These are phyloP conservation scores for Automeris io DNA, from an alignment of 2,888 invertebrate genomes.

Conservation along the genomic window DNA sequence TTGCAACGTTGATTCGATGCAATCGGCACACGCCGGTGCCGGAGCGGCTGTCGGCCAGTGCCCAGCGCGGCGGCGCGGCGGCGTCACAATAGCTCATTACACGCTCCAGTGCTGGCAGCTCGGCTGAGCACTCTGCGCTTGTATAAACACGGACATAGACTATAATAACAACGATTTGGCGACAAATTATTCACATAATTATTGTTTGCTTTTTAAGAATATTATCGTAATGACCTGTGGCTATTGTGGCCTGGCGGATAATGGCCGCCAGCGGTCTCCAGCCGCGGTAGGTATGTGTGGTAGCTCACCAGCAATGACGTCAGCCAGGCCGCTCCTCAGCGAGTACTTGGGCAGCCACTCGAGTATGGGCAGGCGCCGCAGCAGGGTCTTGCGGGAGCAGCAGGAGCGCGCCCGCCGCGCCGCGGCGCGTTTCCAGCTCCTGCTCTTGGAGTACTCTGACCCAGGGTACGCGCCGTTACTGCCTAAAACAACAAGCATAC, in stretches of 20 bases:
- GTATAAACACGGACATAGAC: not conserved
- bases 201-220: too few relatives aligned
- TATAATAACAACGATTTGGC: too few relatives aligned
- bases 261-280: too few relatives aligned
- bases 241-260: too few relatives aligned
- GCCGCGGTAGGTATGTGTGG: too few relatives aligned
- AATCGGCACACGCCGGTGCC: not conserved
- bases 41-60: not conserved
- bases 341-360: constrained; percentile 84
- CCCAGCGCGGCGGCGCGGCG: constrained; percentile 17
- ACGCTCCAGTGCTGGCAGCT: constrained; percentile 28
- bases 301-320: constrained; percentile 84
- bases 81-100: constrained; percentile 32
- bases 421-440: constrained; percentile 41
- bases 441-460: constrained; percentile 30
- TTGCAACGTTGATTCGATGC: not conserved
- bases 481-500: constrained; percentile 24
- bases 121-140: not conserved
- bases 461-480: constrained; percentile 39
- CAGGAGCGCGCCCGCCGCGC: constrained; percentile 67
- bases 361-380: constrained; percentile 80
- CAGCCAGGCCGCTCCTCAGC: constrained; percentile 80
- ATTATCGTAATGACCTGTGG: too few relatives aligned
- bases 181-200: too few relatives aligned
- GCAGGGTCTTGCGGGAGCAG: constrained; percentile 78